Base-by-base conservation (phyloP, 2,113 vertebrate genomes). In the Willisornis vidua region DNA sequence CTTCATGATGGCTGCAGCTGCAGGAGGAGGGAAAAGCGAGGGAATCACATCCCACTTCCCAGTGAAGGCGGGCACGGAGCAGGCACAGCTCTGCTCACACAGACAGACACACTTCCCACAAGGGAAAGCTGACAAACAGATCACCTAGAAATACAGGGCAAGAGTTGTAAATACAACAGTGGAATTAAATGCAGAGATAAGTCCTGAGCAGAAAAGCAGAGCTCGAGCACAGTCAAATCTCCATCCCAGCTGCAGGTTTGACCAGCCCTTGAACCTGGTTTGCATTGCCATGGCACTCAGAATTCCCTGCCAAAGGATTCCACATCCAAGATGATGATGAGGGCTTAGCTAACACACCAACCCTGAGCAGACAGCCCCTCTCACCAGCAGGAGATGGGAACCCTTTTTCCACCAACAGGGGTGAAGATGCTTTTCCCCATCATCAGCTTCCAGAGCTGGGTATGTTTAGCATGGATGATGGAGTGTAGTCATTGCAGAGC, bases 381-480 rank as follows among this genome's bases (percentile, higher is more conserved):
- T 6, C 0, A 0, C 39, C 2, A 2, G 37, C 0, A 0, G 85
- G 51, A 33, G 6, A 1, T 1, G 10, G 31, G 20, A 19, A 12
- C 1, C 58, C 49, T 28, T 61, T 80, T 72, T n/a, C 63, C 70
- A 71, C 14, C 3, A 62, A 17, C 12, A 19, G 37, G 46, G 55
- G 41, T n/a, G 55, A 65, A 87, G n/a, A 62, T 2, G 4, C n/a
- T 20, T 79, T 45, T 41, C 37, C 20, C 20, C 71, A 31, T 29
- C 59, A 10, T 62, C 33, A 70, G 33, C 24, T 94, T n/a, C 79
- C 59, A 41, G 46, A 31, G 35, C 23, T 87, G 70, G 54, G 14
- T 10, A 3, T 1, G 7, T 46, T 85, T 33, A 58, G 84, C 19
- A 17, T 6, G 33, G 84, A 46, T 75, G 70, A 79, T 35, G 33